phyloP scores from a whole-genome alignment of 1,140 invertebrate species.

The Cyrtorhinus lividipennis region DNA sequence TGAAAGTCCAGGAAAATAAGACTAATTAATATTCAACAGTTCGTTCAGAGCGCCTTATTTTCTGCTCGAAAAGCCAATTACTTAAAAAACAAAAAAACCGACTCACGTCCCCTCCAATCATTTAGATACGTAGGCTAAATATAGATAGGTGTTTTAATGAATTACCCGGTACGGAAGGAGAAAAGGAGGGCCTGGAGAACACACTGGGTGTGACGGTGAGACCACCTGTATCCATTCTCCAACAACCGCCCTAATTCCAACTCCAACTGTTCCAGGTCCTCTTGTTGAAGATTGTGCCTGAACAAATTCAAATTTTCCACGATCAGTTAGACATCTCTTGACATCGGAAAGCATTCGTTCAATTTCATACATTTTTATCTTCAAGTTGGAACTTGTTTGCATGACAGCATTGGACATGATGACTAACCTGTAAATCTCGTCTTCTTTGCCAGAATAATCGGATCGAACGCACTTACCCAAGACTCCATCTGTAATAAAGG shows the following conservation, averaged over 20 bases:
- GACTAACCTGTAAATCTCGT: background rate
- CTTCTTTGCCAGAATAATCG: background rate
- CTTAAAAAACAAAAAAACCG: too few relatives aligned
- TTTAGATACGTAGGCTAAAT: too few relatives aligned
- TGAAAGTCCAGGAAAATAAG: too few relatives aligned
- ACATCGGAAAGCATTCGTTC: background rate
- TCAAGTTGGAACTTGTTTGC: background rate
- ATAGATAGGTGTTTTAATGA: too few relatives aligned
- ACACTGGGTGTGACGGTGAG: constrained; percentile 67
- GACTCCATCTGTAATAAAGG: background rate
- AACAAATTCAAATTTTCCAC: constrained; percentile 19
- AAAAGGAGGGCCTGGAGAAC: constrained; percentile 59
- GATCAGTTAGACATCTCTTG: background rate
- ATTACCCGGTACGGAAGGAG: constrained; percentile 41
- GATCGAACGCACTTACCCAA: background rate
- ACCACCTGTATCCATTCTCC: constrained; percentile 58
- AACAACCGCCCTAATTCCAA: constrained; percentile 50
- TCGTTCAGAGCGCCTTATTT: too few relatives aligned
- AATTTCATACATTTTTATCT: background rate
- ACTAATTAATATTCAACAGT: too few relatives aligned
- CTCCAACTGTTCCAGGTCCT: constrained; percentile 48
- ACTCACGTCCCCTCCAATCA: too few relatives aligned
- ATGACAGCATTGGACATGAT: background rate
- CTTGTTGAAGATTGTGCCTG: constrained; percentile 46
- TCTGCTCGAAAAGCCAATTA: too few relatives aligned